Base-by-base conservation (phyloP, 2,797 vertebrate species). In the Scarus forsteni region DNA sequence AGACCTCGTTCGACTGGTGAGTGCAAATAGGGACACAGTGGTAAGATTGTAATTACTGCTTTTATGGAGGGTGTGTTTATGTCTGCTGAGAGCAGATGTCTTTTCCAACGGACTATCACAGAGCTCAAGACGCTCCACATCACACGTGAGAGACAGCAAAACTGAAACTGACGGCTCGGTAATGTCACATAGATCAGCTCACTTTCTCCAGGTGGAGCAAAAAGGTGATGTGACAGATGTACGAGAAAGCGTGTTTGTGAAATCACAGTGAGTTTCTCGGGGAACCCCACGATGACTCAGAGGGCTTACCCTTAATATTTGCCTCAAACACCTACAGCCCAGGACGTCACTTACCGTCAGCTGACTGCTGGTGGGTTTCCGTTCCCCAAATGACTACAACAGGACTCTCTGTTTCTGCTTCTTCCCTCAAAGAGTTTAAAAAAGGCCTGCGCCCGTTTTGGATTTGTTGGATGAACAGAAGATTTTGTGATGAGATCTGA, bases 61-160 rank as follows among this genome's bases (percentile, higher is more conserved):
- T 89, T 86, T 81, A 85, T 62, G 62, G 77, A 65, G 80, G 73
- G 69, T 78, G 79, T 82, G 83, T 88, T 83, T 85, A 72, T 80
- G 73, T 86, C 80, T 77, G 88, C 38, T 80, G 77, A 63, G 61
- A 80, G 79, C 86, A 78, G 84, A 75, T 56, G 48, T 59, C 79
- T 73, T 13, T 68, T 79, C 69, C 77, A 56, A 51, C 34, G 14
- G 72, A 63, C 79, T 69, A 75, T 89, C 73, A 62, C 42, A 5
- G 73, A 70, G 74, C 86, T 89, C 75, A 66, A 79, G 75, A 56
- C 64, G 52, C 49, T 76, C 52, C 16, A 11, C 71, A 49, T 66
- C 68, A 51, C 45, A 64, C 4, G 78, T 66, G 77, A 69, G 76
- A 85, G 82, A 83, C 79, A 74, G 62, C 52, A 62, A 18, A 13